A percentile compares a stretch with the other conserved stretches of the same genome.
These are phyloP conservation scores for Mionectes macconnelli DNA, from an alignment of 2,113 vertebrate genomes.

Conservation along the genomic window DNA sequence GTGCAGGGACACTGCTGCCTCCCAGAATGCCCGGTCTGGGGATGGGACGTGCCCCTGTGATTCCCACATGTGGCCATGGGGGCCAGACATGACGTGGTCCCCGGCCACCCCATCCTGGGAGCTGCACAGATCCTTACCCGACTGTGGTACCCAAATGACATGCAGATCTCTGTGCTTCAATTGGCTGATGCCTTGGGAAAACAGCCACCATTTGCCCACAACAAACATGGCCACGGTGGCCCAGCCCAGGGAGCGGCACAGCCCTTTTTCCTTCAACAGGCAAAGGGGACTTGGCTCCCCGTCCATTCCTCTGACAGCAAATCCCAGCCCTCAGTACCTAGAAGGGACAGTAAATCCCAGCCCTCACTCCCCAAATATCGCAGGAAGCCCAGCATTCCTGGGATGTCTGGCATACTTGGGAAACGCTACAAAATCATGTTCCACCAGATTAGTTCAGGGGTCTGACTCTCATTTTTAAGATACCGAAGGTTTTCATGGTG, in stretches of 20 bases:
- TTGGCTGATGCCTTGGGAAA: not conserved
- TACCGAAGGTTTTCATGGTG: not conserved
- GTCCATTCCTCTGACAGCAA: not conserved
- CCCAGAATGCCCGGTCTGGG: not conserved
- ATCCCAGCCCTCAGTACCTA: not conserved
- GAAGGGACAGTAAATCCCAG: not conserved
- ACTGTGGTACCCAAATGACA: not conserved
- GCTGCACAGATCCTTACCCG: fast-evolving
- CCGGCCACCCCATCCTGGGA: not conserved
- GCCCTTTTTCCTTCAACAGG: too few species aligned
- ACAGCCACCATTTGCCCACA: not conserved
- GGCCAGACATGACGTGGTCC: fast-evolving
- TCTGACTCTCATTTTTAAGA: not conserved
- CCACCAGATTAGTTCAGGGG: not conserved
- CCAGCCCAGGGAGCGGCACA: not conserved
- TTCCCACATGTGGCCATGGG: fast-evolving
- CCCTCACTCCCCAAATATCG: fast-evolving
- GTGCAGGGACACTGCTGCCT: not conserved
- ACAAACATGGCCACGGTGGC: not conserved
- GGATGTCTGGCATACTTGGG: not conserved
- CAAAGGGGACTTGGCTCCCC: not conserved
- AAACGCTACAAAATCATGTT: not conserved
- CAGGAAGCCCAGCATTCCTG: not conserved
- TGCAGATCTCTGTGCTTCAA: not conserved
- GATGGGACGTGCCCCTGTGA: not conserved